phyloP scores from a whole-genome alignment of 2,888 invertebrate species.

The Stenodera caucasica region DNA sequence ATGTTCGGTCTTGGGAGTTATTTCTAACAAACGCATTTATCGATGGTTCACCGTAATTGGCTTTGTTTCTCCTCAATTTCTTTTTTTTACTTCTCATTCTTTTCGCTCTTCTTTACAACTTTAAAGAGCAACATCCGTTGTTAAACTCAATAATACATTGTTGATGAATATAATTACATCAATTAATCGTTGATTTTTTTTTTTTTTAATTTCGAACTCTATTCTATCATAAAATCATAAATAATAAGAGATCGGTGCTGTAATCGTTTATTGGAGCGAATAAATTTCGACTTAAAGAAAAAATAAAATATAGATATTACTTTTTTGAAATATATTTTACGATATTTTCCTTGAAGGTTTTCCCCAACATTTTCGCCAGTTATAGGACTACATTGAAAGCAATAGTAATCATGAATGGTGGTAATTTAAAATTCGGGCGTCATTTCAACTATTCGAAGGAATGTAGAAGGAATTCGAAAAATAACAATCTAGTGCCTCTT shows the following conservation, averaged over 20 bases:
- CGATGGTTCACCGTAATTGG: conserved; percentile 1
- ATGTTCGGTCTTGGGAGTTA: neutral
- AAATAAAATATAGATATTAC: conserved; percentile 15
- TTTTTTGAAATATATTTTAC: neutral
- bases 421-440: neutral
- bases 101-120: too few species aligned
- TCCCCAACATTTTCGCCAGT: neutral
- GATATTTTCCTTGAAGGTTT: neutral
- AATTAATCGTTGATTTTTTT: too few species aligned
- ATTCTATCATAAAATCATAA: too few species aligned
- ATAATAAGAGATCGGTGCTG: too few species aligned
- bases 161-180: too few species aligned
- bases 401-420: neutral
- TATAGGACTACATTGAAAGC: neutral
- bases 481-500: neutral
- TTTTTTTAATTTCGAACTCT: too few species aligned
- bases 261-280: too few species aligned
- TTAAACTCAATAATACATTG: too few species aligned
- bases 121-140: neutral
- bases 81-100: neutral
- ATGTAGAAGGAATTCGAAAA: neutral
- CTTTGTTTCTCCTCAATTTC: neutral
- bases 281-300: neutral
- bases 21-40: neutral
- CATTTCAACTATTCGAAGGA: neutral